These are phyloP conservation scores for Perca flavescens DNA, from an alignment of 2,113 vertebrate species.

Conservation along the genomic window DNA sequence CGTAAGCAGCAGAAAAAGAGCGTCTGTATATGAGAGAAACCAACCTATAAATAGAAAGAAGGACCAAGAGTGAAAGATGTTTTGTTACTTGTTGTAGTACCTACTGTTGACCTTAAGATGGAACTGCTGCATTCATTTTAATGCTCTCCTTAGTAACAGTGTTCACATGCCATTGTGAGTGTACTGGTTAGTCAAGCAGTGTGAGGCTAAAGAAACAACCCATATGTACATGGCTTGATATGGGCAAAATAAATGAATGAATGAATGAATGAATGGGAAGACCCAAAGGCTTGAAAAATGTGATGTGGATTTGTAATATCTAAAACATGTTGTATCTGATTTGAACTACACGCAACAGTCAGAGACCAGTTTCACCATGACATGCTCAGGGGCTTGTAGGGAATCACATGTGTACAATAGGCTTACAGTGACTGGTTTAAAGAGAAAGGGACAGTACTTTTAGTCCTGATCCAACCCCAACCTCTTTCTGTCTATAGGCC, in stretches of 20 bases:
- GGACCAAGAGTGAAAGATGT: background rate
- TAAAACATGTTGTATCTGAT: background rate
- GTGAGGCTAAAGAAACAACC: background rate
- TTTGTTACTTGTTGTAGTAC: slow-evolving; percentile 72
- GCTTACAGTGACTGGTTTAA: slow-evolving; percentile 12
- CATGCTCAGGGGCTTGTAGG: slow-evolving; percentile 16
- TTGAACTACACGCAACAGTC: slow-evolving; percentile 1
- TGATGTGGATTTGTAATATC: background rate
- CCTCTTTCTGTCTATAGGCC: background rate
- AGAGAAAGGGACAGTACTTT: background rate
- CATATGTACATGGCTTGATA: background rate
- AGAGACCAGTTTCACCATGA: background rate
- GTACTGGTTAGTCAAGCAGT: background rate
- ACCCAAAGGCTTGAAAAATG: slow-evolving; percentile 14
- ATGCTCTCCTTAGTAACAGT: slow-evolving; percentile 5
- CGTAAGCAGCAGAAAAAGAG: slow-evolving; percentile 30
- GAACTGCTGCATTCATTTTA: slow-evolving; percentile 83
- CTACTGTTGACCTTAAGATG: slow-evolving; percentile 79
- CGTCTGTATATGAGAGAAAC: slow-evolving; percentile 20
- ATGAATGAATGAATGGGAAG: slow-evolving; percentile 23
- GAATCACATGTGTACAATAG: slow-evolving; percentile 36
- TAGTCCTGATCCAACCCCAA: background rate
- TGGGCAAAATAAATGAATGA: slow-evolving; percentile 7
- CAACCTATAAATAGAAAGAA: background rate
- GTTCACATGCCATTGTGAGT: slow-evolving; percentile 24